Conservation (phyloP, 1,140 invertebrate species). For the Aphelinus atriplicis region DNA sequence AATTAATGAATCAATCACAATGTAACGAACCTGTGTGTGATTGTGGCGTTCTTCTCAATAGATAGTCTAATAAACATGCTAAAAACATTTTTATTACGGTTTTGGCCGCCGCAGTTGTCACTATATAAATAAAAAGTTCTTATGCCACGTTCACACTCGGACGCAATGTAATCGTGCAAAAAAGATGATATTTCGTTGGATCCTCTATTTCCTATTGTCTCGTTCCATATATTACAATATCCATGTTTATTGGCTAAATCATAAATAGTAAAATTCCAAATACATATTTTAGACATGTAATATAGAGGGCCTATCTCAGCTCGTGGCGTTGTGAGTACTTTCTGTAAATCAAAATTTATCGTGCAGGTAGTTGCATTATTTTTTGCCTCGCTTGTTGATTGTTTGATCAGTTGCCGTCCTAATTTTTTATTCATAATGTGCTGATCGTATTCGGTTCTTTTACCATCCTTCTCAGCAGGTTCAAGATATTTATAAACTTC, state of each 20-base stretch:
- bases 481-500: too few species aligned
- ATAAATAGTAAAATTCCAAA: conserved; percentile 32
- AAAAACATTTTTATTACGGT: too few species aligned
- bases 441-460: too few species aligned
- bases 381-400: background rate
- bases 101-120: too few species aligned
- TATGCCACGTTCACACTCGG: conserved; percentile 18
- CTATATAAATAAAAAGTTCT: conserved; percentile 38
- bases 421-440: too few species aligned
- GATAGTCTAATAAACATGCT: conserved; percentile 32
- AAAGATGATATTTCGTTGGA: too few species aligned
- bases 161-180: too few species aligned
- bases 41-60: conserved; percentile 29
- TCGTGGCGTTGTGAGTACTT: conserved; percentile 17
- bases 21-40: conserved; percentile 31
- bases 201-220: too few species aligned
- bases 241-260: conserved; percentile 48
- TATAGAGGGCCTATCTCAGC: conserved; percentile 30
- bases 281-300: conserved; percentile 29
- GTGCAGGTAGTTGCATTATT: background rate
- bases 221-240: conserved; percentile 61
- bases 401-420: conserved; percentile 3
- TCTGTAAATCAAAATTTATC: conserved; percentile 28
- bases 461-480: too few species aligned
- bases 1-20: background rate